Base-by-base conservation (phyloP, 2,797 vertebrate genomes). In the Margarornis squamiger region DNA sequence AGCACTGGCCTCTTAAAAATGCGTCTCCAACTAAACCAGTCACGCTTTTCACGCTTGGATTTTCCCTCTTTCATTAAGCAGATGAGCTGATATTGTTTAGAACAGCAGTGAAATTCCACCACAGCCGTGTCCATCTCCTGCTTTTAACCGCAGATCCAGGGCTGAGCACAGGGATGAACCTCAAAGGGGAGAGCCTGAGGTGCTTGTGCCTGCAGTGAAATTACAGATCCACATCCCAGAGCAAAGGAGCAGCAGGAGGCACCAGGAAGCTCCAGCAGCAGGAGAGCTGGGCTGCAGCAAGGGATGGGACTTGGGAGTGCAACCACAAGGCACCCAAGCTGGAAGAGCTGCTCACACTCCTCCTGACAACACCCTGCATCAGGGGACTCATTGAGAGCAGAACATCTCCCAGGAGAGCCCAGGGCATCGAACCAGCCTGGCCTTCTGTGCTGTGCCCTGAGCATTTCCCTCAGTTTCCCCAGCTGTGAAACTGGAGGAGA, bases 241-340 rank as follows among this genome's bases (percentile, higher is more conserved):
- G 91, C 85, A 86, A 91, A 84, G 0, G 23, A 95, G 83, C 79
- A 34, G 94, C 57, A 95, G 90, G 94, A 96, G 86, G 90, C 92
- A 96, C 43, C 92, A 78, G 79, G 84, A 95, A 32, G 43, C 93
- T 93, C 92, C 58, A 78, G 17, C 86, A 81, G 93, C 94, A 84
- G 76, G 43, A 75, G 88, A 7, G 1, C 79, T 45, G 92, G 90
- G 88, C 86, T 95, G 92, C 90, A 83, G 94, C 82, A 49, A 20
- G 78, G 86, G 49, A 59, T 93, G 80, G 83, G 62, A 91, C 49
- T 66, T 73, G 92, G n/a, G 27, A 87, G 76, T 92, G 87, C 94
- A 88, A 84, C 66, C 3, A 19, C 57, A 66, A 66, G 78, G 57
- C 30, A 70, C 54, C 32, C 36, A 30, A 71, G 63, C 41, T 14